Base-by-base conservation (phyloP, 2,888 invertebrate species). In the Eumacrocentrus americanus region DNA sequence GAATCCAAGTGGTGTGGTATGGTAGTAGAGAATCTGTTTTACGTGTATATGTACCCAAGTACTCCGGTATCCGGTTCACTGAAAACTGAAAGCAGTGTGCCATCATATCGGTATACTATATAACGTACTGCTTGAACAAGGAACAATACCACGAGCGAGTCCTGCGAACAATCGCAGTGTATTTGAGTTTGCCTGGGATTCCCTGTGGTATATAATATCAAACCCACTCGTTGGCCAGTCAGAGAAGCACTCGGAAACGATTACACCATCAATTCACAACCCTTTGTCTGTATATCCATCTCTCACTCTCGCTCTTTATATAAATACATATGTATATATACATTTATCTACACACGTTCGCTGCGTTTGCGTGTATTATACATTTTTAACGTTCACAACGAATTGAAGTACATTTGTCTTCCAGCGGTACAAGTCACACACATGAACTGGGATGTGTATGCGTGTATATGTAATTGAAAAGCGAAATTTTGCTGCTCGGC, bases 381-480 rank as follows among this genome's bases (percentile, higher is more conserved):
- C 35, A 22, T 38, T 48, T 38, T 40, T 48, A n/a, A n/a, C n/a
- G n/a, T n/a, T n/a, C n/a, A 29, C 14, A 12, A 14, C 29, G 18
- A 40, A 58, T 58, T 58, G 42, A 51, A 50, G 29, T 51, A 42
- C 50, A 58, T 58, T 58, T 58, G 58, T 58, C 48, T 48, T 37
- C 44, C 18, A 40, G 29, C 40, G n/a, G n/a, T n/a, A n/a, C n/a
- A n/a, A n/a, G n/a, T n/a, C n/a, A n/a, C n/a, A 34, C 29, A 25
- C 18, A 47, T 38, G 22, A 37, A 12, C 9, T 22, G 51, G n/a
- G 51, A 7, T 20, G 7, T 7, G 11, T 14, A 22, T 35, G n/a
- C 20, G 29, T 40, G 25, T 40, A 22, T 54, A 40, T 42, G 48
- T 44, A 54, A 54, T 54, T 54, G 54, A 54, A 54, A 44, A 54